phyloP scores from a whole-genome alignment of 2,113 vertebrate species.

The Apodemus speciosus region DNA sequence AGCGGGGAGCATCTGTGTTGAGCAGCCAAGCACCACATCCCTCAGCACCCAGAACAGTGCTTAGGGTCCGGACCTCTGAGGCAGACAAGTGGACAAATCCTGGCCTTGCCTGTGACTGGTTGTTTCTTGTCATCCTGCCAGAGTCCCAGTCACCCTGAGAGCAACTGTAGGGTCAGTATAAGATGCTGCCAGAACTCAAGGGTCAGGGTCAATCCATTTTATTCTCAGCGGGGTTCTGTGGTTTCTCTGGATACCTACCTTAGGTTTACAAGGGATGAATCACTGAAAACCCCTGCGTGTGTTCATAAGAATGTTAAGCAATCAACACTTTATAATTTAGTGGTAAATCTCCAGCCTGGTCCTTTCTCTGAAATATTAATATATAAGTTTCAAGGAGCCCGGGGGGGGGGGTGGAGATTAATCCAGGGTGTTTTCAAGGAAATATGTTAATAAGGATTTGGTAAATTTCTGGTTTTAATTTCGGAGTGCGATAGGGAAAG shows the following conservation, averaged over 20 bases:
- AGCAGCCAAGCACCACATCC: not conserved
- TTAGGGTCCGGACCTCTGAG: too few species aligned
- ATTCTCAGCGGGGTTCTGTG: too few species aligned
- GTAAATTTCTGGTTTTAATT: not conserved
- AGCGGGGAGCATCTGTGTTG: not conserved
- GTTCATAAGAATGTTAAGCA: not conserved
- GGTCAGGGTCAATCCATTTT: rapidly evolving
- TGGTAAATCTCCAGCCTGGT: not conserved
- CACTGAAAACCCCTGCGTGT: constrained; percentile 57
- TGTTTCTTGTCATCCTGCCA: rapidly evolving
- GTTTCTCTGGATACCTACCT: too few species aligned
- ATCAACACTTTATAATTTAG: not conserved
- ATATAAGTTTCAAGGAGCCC: not conserved
- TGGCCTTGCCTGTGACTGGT: rapidly evolving
- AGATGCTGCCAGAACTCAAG: rapidly evolving
- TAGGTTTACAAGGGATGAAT: not conserved
- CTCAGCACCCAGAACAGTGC: not conserved
- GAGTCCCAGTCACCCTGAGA: too few species aligned
- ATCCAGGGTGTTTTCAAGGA: constrained; percentile 71
- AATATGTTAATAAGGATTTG: constrained; percentile 59
- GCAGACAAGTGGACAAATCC: rapidly evolving
- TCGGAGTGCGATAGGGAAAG: not conserved
- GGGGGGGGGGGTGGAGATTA: constrained; percentile 24
- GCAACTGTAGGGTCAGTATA: rapidly evolving
- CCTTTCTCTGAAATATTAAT: not conserved